Evolutionary conservation across 2,888 invertebrate species (phyloP), one percentile per base, ranked within the genome.

Genomic region (Sinelater perroti): DNA sequence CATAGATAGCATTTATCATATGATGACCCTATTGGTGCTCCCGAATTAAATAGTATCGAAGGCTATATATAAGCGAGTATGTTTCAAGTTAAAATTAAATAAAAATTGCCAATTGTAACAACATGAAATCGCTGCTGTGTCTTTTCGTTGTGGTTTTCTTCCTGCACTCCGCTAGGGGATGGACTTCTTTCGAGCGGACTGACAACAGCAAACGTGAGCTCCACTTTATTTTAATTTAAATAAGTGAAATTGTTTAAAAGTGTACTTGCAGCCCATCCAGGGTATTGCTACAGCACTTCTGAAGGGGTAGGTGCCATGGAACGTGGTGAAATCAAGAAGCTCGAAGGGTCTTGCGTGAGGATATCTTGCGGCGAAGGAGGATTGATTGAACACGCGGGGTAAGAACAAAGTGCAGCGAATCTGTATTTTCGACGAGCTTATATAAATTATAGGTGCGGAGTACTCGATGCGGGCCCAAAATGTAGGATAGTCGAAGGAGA

Each of bases 231-330:
- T 13, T 33, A 5, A 8, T 33, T 2, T 11, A 10, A 33, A 4
- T n/a, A 11, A 13, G 16, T 2, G 16, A 3, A 3, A 6, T 30
- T 5, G 3, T 30, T 10, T 30, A 5, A 5, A 6, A 4, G n/a
- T 30, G 3, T 30, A 20, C 5, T 20, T 18, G 1, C 18, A 42
- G 42, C 2, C n/a, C 42, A 42, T 13, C 42, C 42, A 14, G 42
- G 42, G n/a, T 11, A 42, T n/a, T 42, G 42, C 14, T 42, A 42
- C 8, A 42, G 42, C n/a, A 10, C 11, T 14, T 16, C 4, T 1
- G 20, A 24, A 10, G 26, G 42, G 1, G 42, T 42, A 20, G 42
- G 42, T 2, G 42, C 42, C 8, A 24, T 42, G 42, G 42, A 42
- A 24, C n/a, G 8, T 2, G 42, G 42, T 2, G 42, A 42, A 42